Evolutionary conservation across 2,113 vertebrate species (phyloP).

Genomic region (Recurvirostra avosetta): DNA sequence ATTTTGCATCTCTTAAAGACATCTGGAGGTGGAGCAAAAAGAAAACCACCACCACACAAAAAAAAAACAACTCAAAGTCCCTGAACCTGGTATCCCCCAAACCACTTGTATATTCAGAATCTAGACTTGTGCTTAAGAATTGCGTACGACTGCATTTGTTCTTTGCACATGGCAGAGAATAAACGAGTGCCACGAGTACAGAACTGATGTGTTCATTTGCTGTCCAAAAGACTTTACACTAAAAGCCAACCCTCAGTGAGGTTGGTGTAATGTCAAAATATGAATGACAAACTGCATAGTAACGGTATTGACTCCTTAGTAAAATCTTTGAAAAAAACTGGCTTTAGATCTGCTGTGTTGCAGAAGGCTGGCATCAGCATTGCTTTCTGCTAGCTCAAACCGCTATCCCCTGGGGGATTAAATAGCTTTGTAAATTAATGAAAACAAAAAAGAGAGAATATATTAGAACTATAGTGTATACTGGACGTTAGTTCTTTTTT

Average conservation of each 20-base stretch:
- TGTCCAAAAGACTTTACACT: neutral
- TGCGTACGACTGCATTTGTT: neutral
- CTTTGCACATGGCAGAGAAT: neutral
- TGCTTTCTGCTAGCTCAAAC: neutral
- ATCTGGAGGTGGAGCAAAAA: neutral
- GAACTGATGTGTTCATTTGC: neutral
- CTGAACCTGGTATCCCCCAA: neutral
- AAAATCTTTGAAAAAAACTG: neutral
- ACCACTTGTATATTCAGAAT: neutral
- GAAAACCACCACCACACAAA: neutral
- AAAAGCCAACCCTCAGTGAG: accelerated
- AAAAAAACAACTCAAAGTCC: neutral
- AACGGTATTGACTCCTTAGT: neutral
- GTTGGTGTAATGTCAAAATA: neutral
- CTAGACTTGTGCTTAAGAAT: neutral
- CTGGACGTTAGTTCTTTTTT: neutral
- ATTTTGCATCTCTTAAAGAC: neutral
- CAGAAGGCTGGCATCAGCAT: neutral
- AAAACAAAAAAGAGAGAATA: neutral
- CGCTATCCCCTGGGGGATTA: neutral
- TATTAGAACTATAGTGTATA: neutral
- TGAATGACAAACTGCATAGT: neutral
- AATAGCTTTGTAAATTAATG: neutral
- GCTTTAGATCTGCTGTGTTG: neutral
- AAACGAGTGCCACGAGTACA: neutral